A percentile compares a stretch with the other conserved stretches of the same genome.
Evolutionary conservation across 2,113 vertebrate species (phyloP).

Genomic region (Rhineura floridana): DNA sequence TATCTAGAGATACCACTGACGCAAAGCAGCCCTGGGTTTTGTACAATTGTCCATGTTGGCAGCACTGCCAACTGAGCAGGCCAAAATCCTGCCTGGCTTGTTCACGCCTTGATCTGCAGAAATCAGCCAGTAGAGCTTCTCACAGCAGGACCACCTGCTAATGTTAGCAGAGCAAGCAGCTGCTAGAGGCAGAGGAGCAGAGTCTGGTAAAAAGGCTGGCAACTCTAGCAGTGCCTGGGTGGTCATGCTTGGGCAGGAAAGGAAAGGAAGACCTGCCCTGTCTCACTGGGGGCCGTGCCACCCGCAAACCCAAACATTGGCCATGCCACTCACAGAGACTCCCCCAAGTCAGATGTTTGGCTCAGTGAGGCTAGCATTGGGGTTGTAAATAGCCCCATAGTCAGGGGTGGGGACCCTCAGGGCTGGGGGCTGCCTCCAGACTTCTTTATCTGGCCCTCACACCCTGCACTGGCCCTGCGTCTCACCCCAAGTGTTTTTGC

Average conservation of each 20-base stretch:
- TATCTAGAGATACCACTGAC: too few species aligned
- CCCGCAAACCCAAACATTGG: background rate
- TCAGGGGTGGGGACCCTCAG: too few species aligned
- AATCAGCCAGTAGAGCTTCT: background rate
- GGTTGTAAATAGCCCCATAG: too few species aligned
- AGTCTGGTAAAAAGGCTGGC: too few species aligned
- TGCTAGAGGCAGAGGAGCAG: too few species aligned
- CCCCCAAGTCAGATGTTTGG: background rate
- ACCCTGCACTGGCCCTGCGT: too few species aligned
- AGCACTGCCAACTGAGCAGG: background rate
- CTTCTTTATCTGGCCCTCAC: too few species aligned
- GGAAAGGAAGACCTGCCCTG: background rate
- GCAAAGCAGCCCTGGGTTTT: background rate
- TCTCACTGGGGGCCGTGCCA: background rate
- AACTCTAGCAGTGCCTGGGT: background rate
- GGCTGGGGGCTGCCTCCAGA: too few species aligned
- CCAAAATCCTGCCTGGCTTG: background rate
- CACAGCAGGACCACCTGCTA: too few species aligned
- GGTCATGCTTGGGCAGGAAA: background rate
- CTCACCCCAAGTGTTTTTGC: too few species aligned
- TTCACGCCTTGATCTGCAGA: background rate
- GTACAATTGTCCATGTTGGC: background rate
- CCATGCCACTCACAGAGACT: background rate
- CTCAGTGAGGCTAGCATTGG: background rate
- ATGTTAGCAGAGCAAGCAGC: background rate